A percentile compares a stretch with the other conserved stretches of the same genome.
These are phyloP conservation scores for Micromesistius poutassou DNA, from an alignment of 2,797 vertebrate genomes.

Conservation along the genomic window DNA sequence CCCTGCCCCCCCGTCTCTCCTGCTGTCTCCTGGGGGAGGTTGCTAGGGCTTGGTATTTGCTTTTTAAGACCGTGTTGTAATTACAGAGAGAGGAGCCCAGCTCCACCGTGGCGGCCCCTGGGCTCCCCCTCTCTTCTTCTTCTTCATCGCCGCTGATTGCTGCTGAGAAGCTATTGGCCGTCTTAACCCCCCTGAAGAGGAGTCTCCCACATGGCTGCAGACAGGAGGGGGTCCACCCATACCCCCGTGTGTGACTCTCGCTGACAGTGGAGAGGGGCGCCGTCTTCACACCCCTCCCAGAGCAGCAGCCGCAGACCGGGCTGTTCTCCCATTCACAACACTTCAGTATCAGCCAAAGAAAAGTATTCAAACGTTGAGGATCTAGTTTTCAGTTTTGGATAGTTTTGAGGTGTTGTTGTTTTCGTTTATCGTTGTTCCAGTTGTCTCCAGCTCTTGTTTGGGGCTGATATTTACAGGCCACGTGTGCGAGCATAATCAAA, in stretches of 20 bases:
- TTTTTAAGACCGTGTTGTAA: slow-evolving; percentile 80
- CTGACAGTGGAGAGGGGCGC: slow-evolving; percentile 26
- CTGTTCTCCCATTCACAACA: not conserved
- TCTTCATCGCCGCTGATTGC: slow-evolving; percentile 69
- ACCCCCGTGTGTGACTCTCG: slow-evolving; percentile 47
- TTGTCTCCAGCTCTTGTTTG: too few species aligned
- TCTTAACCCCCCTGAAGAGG: slow-evolving; percentile 52
- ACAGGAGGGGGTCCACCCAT: slow-evolving; percentile 56
- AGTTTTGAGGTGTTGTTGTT: not conserved
- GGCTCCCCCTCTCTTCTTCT: slow-evolving; percentile 61
- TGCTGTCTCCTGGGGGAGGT: slow-evolving; percentile 69
- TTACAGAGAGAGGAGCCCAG: slow-evolving; percentile 80
- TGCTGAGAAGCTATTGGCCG: slow-evolving; percentile 65
- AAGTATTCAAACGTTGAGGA: not conserved
- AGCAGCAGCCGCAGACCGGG: not conserved
- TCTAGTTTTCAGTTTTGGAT: not conserved
- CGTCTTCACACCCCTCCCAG: slow-evolving; percentile 26
- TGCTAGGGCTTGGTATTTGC: slow-evolving; percentile 86
- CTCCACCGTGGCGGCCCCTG: slow-evolving; percentile 61
- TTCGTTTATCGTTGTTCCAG: too few species aligned
- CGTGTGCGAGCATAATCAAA: not conserved
- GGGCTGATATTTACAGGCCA: not conserved
- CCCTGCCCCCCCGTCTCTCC: not conserved
- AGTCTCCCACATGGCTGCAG: slow-evolving; percentile 44
- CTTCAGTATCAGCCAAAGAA: not conserved